These are phyloP conservation scores for Mormoops blainvillei DNA, from an alignment of 2,113 vertebrate species.

Conservation along the genomic window DNA sequence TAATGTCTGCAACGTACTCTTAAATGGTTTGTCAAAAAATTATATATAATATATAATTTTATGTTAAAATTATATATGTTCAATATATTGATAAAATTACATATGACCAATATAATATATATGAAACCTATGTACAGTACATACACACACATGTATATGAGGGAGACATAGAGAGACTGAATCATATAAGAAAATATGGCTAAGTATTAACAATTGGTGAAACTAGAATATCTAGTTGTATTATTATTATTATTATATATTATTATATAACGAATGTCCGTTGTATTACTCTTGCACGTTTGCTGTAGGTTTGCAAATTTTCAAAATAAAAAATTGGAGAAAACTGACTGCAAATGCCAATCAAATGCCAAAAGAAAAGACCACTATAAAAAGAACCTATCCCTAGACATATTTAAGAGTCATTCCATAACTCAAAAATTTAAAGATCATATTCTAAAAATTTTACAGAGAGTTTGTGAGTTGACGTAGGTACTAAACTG, in stretches of 20 bases:
- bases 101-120: background rate
- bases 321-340: background rate
- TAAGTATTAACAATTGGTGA: background rate
- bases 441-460: constrained; percentile 27
- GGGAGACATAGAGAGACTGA: background rate
- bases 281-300: background rate
- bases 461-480: background rate
- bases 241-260: no score
- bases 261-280: no score
- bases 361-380: background rate
- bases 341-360: background rate
- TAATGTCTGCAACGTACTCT: background rate
- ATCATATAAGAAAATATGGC: background rate
- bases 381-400: background rate
- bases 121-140: background rate
- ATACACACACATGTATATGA: background rate
- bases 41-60: background rate
- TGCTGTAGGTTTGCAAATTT: background rate
- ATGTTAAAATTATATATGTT: background rate
- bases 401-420: background rate
- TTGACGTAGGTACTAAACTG: background rate
- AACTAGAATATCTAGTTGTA: background rate
- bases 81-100: background rate
- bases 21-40: background rate
- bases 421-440: constrained; percentile 17